Conservation (phyloP, 2,888 invertebrate species). For the Himalopsyche japonica region DNA sequence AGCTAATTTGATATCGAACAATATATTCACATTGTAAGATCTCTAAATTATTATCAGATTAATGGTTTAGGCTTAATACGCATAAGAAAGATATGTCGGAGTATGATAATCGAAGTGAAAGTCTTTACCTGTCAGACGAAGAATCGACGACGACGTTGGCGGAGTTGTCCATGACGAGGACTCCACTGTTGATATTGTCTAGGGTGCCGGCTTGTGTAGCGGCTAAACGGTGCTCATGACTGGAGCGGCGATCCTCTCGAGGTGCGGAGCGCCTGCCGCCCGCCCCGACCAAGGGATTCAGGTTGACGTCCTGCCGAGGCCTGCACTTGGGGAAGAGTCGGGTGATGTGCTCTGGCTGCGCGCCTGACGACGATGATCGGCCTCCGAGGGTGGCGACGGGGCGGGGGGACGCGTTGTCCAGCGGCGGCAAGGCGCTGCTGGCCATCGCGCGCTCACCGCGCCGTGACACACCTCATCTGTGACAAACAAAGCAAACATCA, state of each 20-base stretch:
- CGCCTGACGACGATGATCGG: conserved; percentile 53
- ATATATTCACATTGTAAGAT: no score
- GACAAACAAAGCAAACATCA: neutral
- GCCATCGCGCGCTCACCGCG: conserved; percentile 50
- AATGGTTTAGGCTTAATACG: no score
- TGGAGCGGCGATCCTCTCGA: conserved; percentile 48
- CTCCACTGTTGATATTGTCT: conserved; percentile 14
- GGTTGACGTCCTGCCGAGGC: conserved; percentile 66
- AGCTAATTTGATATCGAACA: no score
- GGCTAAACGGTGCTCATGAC: neutral
- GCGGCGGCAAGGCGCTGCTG: conserved; percentile 44
- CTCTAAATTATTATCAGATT: no score
- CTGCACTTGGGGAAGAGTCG: conserved; percentile 87
- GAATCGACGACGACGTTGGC: conserved; percentile 8
- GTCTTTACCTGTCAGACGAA: conserved; percentile 14
- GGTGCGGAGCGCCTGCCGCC: conserved; percentile 54
- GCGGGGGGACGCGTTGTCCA: conserved; percentile 43
- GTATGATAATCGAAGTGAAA: no score
- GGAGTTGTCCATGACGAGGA: conserved; percentile 16
- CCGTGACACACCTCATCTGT: conserved; percentile 28
- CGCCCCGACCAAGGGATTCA: conserved; percentile 46
- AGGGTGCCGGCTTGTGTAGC: conserved; percentile 2
- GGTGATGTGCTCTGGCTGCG: conserved; percentile 73
- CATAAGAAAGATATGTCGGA: no score
- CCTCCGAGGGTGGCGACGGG: conserved; percentile 48